Evolutionary conservation across 1,140 invertebrate species (phyloP).

Genomic region (Cardiocondyla obscurior): DNA sequence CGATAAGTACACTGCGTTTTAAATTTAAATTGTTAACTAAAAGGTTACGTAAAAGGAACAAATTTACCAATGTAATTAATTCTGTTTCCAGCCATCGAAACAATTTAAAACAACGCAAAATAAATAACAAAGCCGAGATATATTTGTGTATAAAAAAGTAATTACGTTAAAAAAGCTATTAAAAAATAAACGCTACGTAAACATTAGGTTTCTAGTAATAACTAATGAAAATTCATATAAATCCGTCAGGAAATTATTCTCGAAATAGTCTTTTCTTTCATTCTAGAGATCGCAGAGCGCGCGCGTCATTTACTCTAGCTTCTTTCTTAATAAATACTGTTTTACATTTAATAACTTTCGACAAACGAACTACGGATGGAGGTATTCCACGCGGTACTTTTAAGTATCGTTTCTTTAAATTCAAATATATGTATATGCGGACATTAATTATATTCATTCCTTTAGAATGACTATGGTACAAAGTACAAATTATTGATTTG

Average conservation of each 20-base stretch:
- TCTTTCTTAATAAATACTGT: too few relatives aligned
- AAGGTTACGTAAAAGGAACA: not conserved
- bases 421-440: too few relatives aligned
- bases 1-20: not conserved
- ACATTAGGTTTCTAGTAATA: not conserved
- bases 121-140: not conserved
- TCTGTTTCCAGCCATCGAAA: not conserved
- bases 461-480: too few relatives aligned
- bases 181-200: not conserved
- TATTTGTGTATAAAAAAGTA: constrained; percentile 12
- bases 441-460: too few relatives aligned
- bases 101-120: not conserved
- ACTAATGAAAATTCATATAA: not conserved
- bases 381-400: too few relatives aligned
- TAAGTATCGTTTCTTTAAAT: too few relatives aligned
- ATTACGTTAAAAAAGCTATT: not conserved
- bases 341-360: too few relatives aligned
- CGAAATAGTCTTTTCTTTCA: not conserved
- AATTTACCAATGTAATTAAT: not conserved
- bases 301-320: too few relatives aligned
- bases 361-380: too few relatives aligned
- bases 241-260: not conserved
- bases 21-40: constrained; percentile 22
- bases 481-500: too few relatives aligned
- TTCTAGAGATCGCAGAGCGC: too few relatives aligned